Percentiles rank a stretch among this genome's conserved stretches.
These are phyloP conservation scores for Drosophila sturtevanti DNA, from an alignment of 1,140 invertebrate species.

Conservation along the genomic window DNA sequence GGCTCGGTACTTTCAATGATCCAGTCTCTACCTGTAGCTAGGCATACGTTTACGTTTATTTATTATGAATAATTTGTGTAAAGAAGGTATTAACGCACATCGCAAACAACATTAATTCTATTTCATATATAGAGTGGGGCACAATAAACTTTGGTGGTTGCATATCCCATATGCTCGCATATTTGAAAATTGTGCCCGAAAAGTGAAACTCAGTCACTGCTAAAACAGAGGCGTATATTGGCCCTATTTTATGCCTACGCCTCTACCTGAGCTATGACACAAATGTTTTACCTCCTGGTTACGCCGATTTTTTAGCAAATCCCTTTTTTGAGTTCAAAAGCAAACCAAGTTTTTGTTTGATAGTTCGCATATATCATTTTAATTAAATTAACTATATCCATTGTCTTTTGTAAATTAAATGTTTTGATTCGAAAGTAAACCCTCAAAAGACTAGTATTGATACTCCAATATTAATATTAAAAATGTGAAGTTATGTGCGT, in stretches of 20 bases:
- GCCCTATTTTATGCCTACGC: constrained; percentile 37
- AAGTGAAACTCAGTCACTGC: constrained; percentile 33
- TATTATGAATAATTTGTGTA: neutral
- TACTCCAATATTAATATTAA: too few relatives aligned
- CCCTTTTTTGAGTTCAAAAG: neutral
- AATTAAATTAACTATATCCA: neutral
- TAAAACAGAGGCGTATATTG: constrained; percentile 50
- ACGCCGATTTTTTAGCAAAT: neutral
- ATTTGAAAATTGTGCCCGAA: constrained; percentile 36
- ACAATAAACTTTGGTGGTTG: neutral
- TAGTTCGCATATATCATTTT: too few relatives aligned
- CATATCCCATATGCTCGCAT: neutral
- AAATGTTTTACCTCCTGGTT: neutral
- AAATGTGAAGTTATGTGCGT: too few relatives aligned
- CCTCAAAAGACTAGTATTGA: too few relatives aligned
- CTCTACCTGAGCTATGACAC: constrained; percentile 52
- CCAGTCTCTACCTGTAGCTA: constrained; percentile 69
- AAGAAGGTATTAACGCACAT: too few relatives aligned
- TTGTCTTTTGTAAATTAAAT: too few relatives aligned
- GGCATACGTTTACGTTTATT: constrained; percentile 29
- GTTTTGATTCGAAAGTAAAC: too few relatives aligned
- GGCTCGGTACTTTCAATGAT: constrained; percentile 48
- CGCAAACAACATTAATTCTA: neutral
- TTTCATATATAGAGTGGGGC: neutral
- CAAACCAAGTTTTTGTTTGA: neutral